phyloP scores from a whole-genome alignment of 2,113 vertebrate species.

The Alouatta palliata region DNA sequence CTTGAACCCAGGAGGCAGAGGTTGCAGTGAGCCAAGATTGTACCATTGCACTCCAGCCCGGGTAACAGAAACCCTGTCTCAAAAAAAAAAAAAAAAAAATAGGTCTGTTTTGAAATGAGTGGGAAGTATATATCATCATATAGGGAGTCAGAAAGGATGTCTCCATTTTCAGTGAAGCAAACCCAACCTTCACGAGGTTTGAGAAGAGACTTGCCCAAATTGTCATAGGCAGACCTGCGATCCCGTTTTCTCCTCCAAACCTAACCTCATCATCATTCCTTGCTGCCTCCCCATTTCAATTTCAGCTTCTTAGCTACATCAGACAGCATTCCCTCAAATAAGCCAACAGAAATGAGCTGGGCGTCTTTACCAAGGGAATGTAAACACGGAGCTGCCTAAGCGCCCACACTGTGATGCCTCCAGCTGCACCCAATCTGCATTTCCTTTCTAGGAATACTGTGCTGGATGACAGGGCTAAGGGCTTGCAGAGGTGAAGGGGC shows the following conservation, averaged over 20 bases:
- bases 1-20: no score
- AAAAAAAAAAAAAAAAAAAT: no score
- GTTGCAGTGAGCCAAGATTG: no score
- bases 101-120: neutral
- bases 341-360: neutral
- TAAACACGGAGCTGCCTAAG: neutral
- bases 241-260: neutral
- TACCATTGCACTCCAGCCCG: no score
- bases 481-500: neutral
- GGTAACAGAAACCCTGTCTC: no score
- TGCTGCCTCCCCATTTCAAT: neutral
- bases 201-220: neutral
- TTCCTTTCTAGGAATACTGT: neutral
- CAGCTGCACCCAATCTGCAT: neutral
- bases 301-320: neutral
- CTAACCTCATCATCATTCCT: neutral
- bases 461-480: neutral
- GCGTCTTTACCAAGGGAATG: neutral
- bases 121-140: neutral
- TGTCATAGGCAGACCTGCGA: neutral
- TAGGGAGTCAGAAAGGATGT: neutral
- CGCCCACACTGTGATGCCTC: neutral
- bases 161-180: neutral
- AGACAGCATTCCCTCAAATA: neutral
- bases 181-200: neutral